Evolutionary conservation across 2,888 invertebrate species (phyloP).

Genomic region (Chromoteleia sp.): DNA sequence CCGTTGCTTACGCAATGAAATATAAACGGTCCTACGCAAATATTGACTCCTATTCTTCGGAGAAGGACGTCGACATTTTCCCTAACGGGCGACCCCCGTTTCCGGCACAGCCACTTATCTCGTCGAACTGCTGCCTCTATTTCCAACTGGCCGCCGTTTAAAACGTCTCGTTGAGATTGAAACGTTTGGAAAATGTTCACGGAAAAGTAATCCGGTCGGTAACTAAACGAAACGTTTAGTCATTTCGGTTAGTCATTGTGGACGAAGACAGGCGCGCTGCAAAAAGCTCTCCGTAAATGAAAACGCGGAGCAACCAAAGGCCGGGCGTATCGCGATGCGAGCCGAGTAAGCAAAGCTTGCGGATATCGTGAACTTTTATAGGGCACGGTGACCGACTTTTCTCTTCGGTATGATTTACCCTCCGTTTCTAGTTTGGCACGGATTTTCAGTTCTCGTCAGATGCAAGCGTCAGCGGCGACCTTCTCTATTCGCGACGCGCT

Average conservation of each 20-base stretch:
- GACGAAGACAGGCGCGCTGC: conserved; percentile 18
- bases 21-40: conserved; percentile 33
- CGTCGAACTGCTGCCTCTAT: no score
- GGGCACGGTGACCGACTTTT: conserved; percentile 74
- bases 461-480: conserved; percentile 58
- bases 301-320: conserved; percentile 31
- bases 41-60: conserved; percentile 19
- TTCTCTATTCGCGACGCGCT: conserved; percentile 39
- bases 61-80: conserved; percentile 17
- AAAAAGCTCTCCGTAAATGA: conserved; percentile 42
- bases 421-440: conserved; percentile 64
- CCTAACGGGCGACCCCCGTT: no score
- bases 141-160: no score
- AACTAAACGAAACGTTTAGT: conserved; percentile 3
- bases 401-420: conserved; percentile 74
- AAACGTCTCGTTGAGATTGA: no score
- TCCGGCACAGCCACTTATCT: no score
- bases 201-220: neutral
- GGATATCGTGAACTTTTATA: conserved; percentile 46
- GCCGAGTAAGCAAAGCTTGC: conserved; percentile 29
- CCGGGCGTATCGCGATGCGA: conserved; percentile 4
- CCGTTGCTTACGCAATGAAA: conserved; percentile 24
- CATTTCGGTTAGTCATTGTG: conserved; percentile 2
- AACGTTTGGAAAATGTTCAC: no score
- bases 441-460: conserved; percentile 60